These are phyloP conservation scores for Drosophila sp. DNA, from an alignment of 1,140 invertebrate species.

Conservation along the genomic window DNA sequence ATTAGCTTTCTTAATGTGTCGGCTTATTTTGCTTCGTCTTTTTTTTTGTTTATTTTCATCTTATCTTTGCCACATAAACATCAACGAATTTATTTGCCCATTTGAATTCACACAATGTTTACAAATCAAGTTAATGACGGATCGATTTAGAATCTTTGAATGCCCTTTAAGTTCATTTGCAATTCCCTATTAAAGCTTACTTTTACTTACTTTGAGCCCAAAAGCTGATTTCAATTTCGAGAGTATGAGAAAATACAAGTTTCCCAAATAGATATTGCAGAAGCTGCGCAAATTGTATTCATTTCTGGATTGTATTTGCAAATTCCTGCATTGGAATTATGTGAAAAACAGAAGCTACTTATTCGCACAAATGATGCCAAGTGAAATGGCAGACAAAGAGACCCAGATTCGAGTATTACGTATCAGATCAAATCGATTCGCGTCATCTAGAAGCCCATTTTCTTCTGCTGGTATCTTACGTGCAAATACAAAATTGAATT, in stretches of 20 bases:
- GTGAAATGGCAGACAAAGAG: slow-evolving; percentile 60
- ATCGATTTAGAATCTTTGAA: slow-evolving; percentile 14
- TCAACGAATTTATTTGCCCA: slow-evolving; percentile 13
- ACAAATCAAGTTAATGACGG: slow-evolving; percentile 21
- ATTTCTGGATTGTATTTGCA: slow-evolving; percentile 25
- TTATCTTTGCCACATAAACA: slow-evolving; percentile 19
- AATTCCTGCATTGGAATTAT: slow-evolving; percentile 46
- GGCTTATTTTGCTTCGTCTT: slow-evolving; percentile 44
- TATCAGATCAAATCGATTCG: slow-evolving; percentile 26
- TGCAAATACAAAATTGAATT: slow-evolving; percentile 8
- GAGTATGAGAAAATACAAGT: slow-evolving; percentile 8
- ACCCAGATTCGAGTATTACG: slow-evolving; percentile 16
- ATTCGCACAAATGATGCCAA: slow-evolving; percentile 45
- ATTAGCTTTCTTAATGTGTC: slow-evolving; percentile 52
- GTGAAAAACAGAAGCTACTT: slow-evolving; percentile 59
- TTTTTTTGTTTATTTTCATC: slow-evolving; percentile 28
- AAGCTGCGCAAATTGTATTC: slow-evolving; percentile 14
- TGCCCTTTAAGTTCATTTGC: slow-evolving; percentile 1
- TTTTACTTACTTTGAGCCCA: not conserved
- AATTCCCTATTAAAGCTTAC: no score
- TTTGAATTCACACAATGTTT: slow-evolving; percentile 23
- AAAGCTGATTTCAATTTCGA: slow-evolving; percentile 6
- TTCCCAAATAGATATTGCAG: slow-evolving; percentile 38
- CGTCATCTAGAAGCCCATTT: slow-evolving; percentile 9
- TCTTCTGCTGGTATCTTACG: not conserved